Evolutionary conservation across 2,888 invertebrate species (phyloP).

Genomic region (Subacronicta megacephala): DNA sequence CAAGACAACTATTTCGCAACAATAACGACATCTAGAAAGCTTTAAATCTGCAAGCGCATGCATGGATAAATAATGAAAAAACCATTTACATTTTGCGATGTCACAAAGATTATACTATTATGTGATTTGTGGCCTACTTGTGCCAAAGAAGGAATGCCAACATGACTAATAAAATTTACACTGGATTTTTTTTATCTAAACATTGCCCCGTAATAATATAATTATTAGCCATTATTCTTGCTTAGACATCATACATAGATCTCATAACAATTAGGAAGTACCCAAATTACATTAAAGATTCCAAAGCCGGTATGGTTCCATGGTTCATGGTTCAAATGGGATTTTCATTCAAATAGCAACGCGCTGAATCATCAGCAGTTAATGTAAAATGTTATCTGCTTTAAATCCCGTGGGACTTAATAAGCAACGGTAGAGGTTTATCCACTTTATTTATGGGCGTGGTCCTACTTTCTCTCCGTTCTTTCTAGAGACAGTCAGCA

Average conservation of each 20-base stretch:
- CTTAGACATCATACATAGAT: slow-evolving; percentile 27
- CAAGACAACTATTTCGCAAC: no score
- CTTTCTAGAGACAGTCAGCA: slow-evolving; percentile 18
- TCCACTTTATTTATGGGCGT: slow-evolving; percentile 23
- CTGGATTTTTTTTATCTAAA: slow-evolving; percentile 58
- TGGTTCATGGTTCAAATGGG: slow-evolving; percentile 19
- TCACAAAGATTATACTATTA: slow-evolving; percentile 40
- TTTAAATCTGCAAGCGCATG: slow-evolving; percentile 13
- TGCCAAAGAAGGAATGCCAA: slow-evolving; percentile 61
- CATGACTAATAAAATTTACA: slow-evolving; percentile 60
- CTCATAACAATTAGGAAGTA: no score
- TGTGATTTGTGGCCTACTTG: slow-evolving; percentile 52
- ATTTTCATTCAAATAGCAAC: slow-evolving; percentile 40
- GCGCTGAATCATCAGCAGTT: slow-evolving; percentile 12
- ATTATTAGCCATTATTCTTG: slow-evolving; percentile 33
- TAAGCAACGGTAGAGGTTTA: slow-evolving; percentile 14
- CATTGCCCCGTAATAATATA: slow-evolving; percentile 54
- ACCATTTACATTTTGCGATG: slow-evolving; percentile 35
- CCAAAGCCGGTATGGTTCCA: no score
- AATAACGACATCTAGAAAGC: no score
- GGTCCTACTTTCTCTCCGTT: slow-evolving; percentile 12
- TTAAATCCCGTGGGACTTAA: slow-evolving; percentile 19
- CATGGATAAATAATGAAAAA: not conserved
- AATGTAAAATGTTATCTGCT: slow-evolving; percentile 19
- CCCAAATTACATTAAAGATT: no score